Evolutionary conservation across 1,140 invertebrate species (phyloP).

Genomic region (Drosophila littoralis): DNA sequence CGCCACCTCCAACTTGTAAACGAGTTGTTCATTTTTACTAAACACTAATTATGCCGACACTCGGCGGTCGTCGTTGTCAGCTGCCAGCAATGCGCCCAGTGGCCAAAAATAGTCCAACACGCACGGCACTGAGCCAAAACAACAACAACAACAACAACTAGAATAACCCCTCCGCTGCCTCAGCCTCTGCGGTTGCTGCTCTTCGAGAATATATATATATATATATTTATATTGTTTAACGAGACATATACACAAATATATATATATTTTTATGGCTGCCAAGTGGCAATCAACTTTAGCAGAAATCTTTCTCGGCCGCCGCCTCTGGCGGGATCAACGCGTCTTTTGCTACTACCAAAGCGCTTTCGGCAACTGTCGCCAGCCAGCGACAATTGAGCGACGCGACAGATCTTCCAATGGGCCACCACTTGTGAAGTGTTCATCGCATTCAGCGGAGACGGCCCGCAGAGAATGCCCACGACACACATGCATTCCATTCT

Average conservation of each 20-base stretch:
- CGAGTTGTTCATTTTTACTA: conserved; percentile 72
- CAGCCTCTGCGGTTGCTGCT: conserved; percentile 4
- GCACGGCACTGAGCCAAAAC: conserved; percentile 70
- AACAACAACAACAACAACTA: conserved; percentile 45
- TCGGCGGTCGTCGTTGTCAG: conserved; percentile 15
- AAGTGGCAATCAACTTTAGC: conserved; percentile 14
- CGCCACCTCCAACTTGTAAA: conserved; percentile 70
- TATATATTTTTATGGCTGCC: neutral
- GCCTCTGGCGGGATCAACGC: conserved; percentile 55
- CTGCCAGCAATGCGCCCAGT: conserved; percentile 38
- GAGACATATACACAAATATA: neutral
- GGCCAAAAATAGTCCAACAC: conserved; percentile 74
- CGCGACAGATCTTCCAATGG: conserved; percentile 40
- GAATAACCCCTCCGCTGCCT: conserved; percentile 19
- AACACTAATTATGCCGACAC: conserved; percentile 4
- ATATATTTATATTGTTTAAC: conserved; percentile 20
- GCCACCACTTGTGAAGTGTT: conserved; percentile 75
- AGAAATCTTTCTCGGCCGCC: conserved; percentile 22
- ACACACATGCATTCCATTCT: conserved; percentile 65
- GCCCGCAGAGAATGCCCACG: neutral
- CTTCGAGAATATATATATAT: conserved; percentile 19
- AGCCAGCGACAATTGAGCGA: conserved; percentile 51
- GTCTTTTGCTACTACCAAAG: conserved; percentile 67
- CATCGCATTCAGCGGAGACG: conserved; percentile 39
- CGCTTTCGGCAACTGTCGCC: conserved; percentile 50